Percentiles rank a stretch among this genome's conserved stretches.
Conservation (phyloP, 2,888 invertebrate species). For the Drosophila paramelanica region DNA sequence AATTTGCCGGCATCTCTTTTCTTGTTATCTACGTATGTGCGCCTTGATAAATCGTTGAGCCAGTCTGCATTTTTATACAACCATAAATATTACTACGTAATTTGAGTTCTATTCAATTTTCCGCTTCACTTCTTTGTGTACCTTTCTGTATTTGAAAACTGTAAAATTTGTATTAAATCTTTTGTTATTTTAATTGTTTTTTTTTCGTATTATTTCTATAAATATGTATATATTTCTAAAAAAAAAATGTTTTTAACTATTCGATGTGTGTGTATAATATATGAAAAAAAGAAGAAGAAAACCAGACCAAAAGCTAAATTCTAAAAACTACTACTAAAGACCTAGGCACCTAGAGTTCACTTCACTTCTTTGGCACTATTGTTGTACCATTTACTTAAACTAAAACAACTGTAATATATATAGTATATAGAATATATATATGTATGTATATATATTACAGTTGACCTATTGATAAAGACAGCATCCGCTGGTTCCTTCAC, state of each 20-base stretch:
- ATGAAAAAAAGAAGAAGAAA: constrained; percentile 8
- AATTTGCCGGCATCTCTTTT: constrained; percentile 49
- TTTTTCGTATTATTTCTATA: constrained; percentile 42
- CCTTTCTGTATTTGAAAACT: constrained; percentile 51
- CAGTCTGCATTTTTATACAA: constrained; percentile 72
- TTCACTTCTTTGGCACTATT: constrained; percentile 37
- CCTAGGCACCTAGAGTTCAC: constrained; percentile 53
- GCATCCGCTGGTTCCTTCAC: background rate
- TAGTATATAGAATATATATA: constrained; percentile 1
- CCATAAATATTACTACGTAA: constrained; percentile 35
- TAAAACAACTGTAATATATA: constrained; percentile 23
- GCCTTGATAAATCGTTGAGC: constrained; percentile 69
- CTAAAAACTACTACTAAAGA: constrained; percentile 10
- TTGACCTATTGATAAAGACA: background rate
- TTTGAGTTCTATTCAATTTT: constrained; percentile 41
- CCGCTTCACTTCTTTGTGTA: constrained; percentile 60
- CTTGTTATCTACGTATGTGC: constrained; percentile 67
- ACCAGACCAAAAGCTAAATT: constrained; percentile 23
- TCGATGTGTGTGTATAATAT: constrained; percentile 59
- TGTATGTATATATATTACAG: constrained; percentile 9
- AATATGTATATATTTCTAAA: constrained; percentile 39
- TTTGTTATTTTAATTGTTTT: constrained; percentile 35
- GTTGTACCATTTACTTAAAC: constrained; percentile 36
- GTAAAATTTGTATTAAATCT: constrained; percentile 45
- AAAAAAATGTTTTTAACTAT: constrained; percentile 43